A percentile compares a stretch with the other conserved stretches of the same genome.
These are phyloP conservation scores for Rafetus swinhoei DNA, from an alignment of 2,113 vertebrate species.

Conservation along the genomic window DNA sequence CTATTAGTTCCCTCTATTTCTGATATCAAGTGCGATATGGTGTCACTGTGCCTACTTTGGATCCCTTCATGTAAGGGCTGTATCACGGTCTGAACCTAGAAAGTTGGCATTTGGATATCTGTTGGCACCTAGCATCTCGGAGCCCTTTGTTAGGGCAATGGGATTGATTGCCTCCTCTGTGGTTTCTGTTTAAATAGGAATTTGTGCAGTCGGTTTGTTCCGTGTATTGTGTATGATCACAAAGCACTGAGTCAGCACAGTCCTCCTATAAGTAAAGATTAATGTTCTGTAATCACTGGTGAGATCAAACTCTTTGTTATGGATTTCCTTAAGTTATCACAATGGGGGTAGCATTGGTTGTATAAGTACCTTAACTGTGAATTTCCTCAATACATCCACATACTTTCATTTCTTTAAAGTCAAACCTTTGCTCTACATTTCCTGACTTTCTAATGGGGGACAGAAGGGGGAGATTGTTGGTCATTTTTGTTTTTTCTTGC, in stretches of 20 bases:
- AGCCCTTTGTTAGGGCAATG: not conserved
- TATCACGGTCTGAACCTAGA: not conserved
- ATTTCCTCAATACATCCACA: not conserved
- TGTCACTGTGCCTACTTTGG: not conserved
- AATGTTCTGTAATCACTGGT: not conserved
- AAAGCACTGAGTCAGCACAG: not conserved
- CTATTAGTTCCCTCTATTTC: not conserved
- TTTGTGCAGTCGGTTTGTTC: not conserved
- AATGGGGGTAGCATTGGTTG: not conserved
- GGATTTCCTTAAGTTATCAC: not conserved
- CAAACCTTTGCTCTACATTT: not conserved
- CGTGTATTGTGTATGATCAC: not conserved
- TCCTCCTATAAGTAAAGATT: not conserved
- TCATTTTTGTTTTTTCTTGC: not conserved
- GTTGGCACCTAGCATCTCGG: not conserved
- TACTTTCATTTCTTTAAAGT: not conserved
- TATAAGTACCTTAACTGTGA: not conserved
- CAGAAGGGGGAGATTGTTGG: not conserved
- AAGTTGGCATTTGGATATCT: not conserved
- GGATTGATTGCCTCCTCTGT: not conserved
- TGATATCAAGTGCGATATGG: not conserved
- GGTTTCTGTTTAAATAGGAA: not conserved
- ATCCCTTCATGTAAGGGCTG: not conserved
- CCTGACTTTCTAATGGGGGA: not conserved
- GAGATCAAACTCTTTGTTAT: not conserved